A percentile compares a stretch with the other conserved stretches of the same genome.
Conservation (phyloP, 2,797 vertebrate species). For the Podargus strigoides region DNA sequence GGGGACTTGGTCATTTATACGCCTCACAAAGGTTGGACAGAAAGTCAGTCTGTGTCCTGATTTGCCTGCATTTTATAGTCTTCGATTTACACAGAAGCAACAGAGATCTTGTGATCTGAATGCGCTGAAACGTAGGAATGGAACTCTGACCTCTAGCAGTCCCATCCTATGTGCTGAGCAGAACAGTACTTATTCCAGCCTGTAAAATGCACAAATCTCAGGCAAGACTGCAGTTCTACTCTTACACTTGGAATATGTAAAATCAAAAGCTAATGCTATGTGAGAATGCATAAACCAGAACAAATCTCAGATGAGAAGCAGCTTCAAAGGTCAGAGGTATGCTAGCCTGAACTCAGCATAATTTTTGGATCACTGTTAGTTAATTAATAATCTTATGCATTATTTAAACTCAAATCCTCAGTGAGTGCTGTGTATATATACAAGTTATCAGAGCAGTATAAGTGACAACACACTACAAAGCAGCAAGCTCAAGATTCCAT, state of each 20-base stretch:
- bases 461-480: background rate
- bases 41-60: background rate
- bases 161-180: background rate
- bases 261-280: background rate
- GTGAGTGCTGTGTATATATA: background rate
- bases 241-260: background rate
- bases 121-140: background rate
- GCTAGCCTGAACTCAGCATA: slow-evolving; percentile 46
- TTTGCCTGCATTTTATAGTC: background rate
- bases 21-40: background rate
- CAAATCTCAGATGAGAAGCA: background rate
- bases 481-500: background rate
- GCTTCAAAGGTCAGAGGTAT: slow-evolving; percentile 58
- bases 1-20: background rate
- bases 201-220: background rate
- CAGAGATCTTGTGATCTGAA: background rate
- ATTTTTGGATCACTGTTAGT: slow-evolving; percentile 39
- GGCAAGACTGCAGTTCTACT: background rate
- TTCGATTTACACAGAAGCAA: background rate
- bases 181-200: background rate
- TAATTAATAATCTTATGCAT: slow-evolving; percentile 60
- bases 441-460: background rate
- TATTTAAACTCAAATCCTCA: slow-evolving; percentile 51
- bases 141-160: slow-evolving; percentile 7
- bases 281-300: background rate